phyloP scores from a whole-genome alignment of 2,113 vertebrate genomes.

The Corydoras sp. region DNA sequence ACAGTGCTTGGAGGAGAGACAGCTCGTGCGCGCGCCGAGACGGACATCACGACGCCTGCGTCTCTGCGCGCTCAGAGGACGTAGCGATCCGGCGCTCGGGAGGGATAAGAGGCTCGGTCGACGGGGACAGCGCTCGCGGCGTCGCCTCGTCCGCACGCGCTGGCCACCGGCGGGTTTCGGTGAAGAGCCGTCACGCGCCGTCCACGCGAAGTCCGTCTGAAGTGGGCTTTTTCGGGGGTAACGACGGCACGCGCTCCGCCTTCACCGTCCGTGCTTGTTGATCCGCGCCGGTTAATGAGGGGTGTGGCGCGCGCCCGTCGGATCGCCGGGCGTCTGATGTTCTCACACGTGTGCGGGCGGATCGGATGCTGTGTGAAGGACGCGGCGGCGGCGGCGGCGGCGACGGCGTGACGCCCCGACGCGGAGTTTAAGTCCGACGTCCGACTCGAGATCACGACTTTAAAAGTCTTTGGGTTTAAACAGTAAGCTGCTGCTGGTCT shows the following conservation, averaged over 20 bases:
- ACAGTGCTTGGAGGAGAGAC: slow-evolving; percentile 13
- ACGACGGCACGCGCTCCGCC: too few relatives aligned
- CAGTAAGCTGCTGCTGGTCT: too few relatives aligned
- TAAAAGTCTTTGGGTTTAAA: not conserved
- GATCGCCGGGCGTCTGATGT: too few relatives aligned
- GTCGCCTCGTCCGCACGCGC: not conserved
- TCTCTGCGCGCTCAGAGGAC: not conserved
- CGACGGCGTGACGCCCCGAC: too few relatives aligned
- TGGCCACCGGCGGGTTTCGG: too few relatives aligned
- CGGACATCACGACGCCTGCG: slow-evolving; percentile 18
- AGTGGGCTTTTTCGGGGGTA: not conserved
- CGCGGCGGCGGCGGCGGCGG: too few relatives aligned
- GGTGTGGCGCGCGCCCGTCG: too few relatives aligned
- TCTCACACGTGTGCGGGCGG: too few relatives aligned
- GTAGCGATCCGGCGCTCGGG: not conserved
- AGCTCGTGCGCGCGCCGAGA: slow-evolving; percentile 16
- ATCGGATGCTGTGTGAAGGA: too few relatives aligned
- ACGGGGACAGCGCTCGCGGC: not conserved
- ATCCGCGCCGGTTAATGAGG: too few relatives aligned
- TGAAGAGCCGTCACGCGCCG: not conserved
- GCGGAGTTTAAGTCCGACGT: not conserved
- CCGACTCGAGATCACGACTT: not conserved
- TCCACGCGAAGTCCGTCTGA: slow-evolving; percentile 20
- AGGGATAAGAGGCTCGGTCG: not conserved
- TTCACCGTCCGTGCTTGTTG: too few relatives aligned